Conservation (phyloP, 2,888 invertebrate genomes). For the Drosophila differens region DNA sequence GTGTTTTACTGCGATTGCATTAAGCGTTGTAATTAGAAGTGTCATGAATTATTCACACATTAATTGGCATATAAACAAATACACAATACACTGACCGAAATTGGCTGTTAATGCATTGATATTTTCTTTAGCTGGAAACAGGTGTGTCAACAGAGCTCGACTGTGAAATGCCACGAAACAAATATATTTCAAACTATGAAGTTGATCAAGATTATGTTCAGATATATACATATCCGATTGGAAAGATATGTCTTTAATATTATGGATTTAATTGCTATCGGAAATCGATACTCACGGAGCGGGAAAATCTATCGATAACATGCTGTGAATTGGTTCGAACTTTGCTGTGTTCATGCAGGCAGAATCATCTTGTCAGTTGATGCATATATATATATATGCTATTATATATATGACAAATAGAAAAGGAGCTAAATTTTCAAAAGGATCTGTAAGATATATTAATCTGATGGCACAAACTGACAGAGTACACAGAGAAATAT, state of each 20-base stretch:
- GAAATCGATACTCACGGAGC: background rate
- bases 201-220: background rate
- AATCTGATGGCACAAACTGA: background rate
- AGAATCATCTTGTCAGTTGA: background rate
- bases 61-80: constrained; percentile 69
- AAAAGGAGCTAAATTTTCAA: background rate
- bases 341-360: background rate
- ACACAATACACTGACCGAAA: constrained; percentile 46
- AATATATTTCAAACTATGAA: background rate
- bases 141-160: background rate
- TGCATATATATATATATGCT: background rate
- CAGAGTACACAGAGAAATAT: background rate
- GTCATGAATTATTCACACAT: constrained; percentile 66
- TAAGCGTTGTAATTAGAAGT: constrained; percentile 69
- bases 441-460: background rate
- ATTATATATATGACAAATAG: background rate
- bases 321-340: no score
- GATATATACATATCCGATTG: no score
- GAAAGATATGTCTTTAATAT: background rate
- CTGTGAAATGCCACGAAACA: background rate
- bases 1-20: constrained; percentile 33
- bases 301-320: background rate
- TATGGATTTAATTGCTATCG: background rate
- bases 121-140: background rate
- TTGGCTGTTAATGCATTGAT: background rate